Base-by-base conservation (phyloP, 2,113 vertebrate genomes). In the Pluvialis apricaria region DNA sequence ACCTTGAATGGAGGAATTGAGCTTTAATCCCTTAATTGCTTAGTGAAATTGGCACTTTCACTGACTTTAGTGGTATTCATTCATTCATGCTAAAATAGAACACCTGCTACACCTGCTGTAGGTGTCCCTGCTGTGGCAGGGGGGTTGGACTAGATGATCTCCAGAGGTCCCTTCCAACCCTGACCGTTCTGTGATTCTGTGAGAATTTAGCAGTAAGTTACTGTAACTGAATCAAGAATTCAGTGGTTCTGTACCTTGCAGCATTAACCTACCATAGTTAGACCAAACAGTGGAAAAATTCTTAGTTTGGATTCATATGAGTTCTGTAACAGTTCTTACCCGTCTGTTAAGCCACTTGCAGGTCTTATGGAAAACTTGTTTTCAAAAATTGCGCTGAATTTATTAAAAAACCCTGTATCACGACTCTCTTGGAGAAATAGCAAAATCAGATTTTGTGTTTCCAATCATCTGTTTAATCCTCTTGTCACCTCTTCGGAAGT, bases 361-460 rank as follows among this genome's bases (percentile, higher is more conserved):
- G 82, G 22, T 64, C 66, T 72, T 77, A 55, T 0, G 1, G 31
- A 68, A 80, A 79, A 13, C 15, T 86, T 69, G 6, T 65, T 91
- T 80, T 69, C n/a, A 69, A 47, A 83, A 68, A 26, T 72, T 13
- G 11, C 15, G 42, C 13, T 49, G 40, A 58, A 42, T 83, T 71
- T 31, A 15, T 76, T 80, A 28, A 75, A 66, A 76, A 78, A 34
- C 2, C 1, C 11, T 29, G 24, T 75, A 5, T 62, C 3, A 1
- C 0, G 0, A 40, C 15, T 84, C 29, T 51, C 25, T 1, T 49
- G 29, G 29, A 60, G n/a, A 83, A 83, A 92, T 1, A 44, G 34
- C 51, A 54, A 79, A 58, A 45, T 61, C 73, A 45, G 60, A n/a
- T 84, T 88, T 75, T 49, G 16, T 32, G 4, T 86, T 71, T 80